Evolutionary conservation across 2,888 invertebrate genomes (phyloP).

Genomic region (Chymomyza amoena): DNA sequence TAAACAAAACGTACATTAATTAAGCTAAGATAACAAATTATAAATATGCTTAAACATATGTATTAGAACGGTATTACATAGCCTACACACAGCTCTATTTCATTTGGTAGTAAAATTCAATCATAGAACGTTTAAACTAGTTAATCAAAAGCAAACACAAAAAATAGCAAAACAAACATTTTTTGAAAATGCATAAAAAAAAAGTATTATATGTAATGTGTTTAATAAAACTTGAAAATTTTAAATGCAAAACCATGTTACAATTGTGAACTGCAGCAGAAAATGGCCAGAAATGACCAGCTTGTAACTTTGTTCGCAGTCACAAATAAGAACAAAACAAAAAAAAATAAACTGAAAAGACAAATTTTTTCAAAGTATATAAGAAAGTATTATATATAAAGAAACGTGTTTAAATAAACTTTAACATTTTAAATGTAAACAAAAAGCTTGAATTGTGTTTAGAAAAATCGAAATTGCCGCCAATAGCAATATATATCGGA

Average conservation of each 20-base stretch:
- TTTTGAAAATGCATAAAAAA: slow-evolving; percentile 34
- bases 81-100: slow-evolving; percentile 53
- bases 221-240: slow-evolving; percentile 41
- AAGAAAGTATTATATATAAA: slow-evolving; percentile 53
- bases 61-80: slow-evolving; percentile 54
- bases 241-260: not conserved
- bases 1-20: not conserved
- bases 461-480: no score
- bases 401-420: slow-evolving; percentile 48
- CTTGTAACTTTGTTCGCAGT: no score
- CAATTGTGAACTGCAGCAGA: no score
- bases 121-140: slow-evolving; percentile 51
- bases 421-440: slow-evolving; percentile 3
- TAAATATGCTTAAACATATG: slow-evolving; percentile 28
- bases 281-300: no score
- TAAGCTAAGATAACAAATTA: slow-evolving; percentile 30
- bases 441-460: no score
- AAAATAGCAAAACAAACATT: slow-evolving; percentile 33
- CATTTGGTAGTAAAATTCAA: slow-evolving; percentile 63
- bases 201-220: slow-evolving; percentile 55
- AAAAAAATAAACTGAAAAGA: not conserved
- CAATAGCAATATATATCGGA: no score
- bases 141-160: slow-evolving; percentile 43
- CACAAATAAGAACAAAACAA: slow-evolving; percentile 3
- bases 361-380: slow-evolving; percentile 47